Percentiles rank a stretch among this genome's conserved stretches.
Evolutionary conservation across 2,113 vertebrate genomes (phyloP).

Genomic region (Pardalotus punctatus): DNA sequence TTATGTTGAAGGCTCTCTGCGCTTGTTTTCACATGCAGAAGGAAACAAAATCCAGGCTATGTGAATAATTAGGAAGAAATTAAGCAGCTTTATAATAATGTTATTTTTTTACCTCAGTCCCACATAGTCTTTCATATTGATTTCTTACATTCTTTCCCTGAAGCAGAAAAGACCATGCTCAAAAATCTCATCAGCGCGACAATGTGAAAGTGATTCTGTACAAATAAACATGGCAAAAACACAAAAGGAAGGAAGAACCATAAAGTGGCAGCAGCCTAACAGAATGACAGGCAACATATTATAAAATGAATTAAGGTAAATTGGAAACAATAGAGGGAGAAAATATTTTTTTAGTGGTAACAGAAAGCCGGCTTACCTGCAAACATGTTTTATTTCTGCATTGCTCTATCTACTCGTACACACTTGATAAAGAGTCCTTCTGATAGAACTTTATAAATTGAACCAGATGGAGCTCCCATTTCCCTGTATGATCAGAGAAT

Average conservation of each 20-base stretch:
- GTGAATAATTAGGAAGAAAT: not conserved
- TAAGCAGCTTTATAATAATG: not conserved
- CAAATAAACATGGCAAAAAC: not conserved
- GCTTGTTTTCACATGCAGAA: not conserved
- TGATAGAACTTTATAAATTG: not conserved
- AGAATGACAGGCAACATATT: not conserved
- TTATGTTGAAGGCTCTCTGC: not conserved
- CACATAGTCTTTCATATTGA: not conserved
- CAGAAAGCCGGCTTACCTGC: not conserved
- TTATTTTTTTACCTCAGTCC: not conserved
- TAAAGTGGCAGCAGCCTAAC: not conserved
- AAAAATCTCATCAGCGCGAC: not conserved
- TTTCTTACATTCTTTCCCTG: not conserved
- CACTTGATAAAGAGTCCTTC: not conserved
- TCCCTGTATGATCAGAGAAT: not conserved
- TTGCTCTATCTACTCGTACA: not conserved
- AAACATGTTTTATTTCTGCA: not conserved
- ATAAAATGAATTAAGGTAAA: not conserved
- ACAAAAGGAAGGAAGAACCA: not conserved
- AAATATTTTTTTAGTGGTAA: not conserved
- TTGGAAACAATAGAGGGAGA: rapidly evolving
- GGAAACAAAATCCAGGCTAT: not conserved
- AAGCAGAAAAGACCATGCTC: not conserved
- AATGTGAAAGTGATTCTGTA: not conserved
- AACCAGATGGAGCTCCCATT: not conserved